Base-by-base conservation (phyloP, 2,888 invertebrate genomes). In the Luperina testacea region DNA sequence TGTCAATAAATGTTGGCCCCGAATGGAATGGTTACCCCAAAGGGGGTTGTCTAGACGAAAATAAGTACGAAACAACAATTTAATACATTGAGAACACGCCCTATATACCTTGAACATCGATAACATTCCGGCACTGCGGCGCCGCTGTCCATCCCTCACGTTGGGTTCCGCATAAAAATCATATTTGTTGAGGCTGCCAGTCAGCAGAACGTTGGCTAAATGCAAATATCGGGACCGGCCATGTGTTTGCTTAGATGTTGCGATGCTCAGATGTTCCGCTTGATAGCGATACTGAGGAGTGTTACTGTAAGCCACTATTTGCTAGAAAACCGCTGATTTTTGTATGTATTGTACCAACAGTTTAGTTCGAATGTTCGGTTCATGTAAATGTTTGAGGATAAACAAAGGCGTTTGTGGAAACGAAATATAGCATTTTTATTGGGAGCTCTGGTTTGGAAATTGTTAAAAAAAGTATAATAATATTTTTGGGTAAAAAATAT, bases 141-240 rank as follows among this genome's bases (percentile, higher is more conserved):
- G 74, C 80, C 80, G 70, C 71, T 75, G 77, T 75, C 86, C 84
- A 80, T 80, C 84, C 80, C 78, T 83, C 76, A 77, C 86, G 53
- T 59, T 51, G 83, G 87, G 84, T 84, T 85, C 82, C 83, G 85
- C 81, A 90, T 90, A 90, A 90, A 90, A 90, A 90, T 90, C 83
- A 89, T 89, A 90, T 90, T 90, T 90, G 89, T 86, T 85, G 79
- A 81, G 83, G 77, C 74, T 73, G 75, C 78, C 78, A 73, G 89
- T 90, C 90, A 89, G 90, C 89, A 72, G 74, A 78, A 83, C 87
- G 83, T 79, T 84, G 74, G 87, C 82, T 82, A 87, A 85, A 90
- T 90, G 89, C 89, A 90, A 90, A 90, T 90, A 89, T 78, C 68
- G 76, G 73, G 82, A 24, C 73, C 69, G 63, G 83, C 78, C 82